A percentile compares a stretch with the other conserved stretches of the same genome.
Evolutionary conservation across 2,797 vertebrate genomes (phyloP).

Genomic region (Dipus sagitta): DNA sequence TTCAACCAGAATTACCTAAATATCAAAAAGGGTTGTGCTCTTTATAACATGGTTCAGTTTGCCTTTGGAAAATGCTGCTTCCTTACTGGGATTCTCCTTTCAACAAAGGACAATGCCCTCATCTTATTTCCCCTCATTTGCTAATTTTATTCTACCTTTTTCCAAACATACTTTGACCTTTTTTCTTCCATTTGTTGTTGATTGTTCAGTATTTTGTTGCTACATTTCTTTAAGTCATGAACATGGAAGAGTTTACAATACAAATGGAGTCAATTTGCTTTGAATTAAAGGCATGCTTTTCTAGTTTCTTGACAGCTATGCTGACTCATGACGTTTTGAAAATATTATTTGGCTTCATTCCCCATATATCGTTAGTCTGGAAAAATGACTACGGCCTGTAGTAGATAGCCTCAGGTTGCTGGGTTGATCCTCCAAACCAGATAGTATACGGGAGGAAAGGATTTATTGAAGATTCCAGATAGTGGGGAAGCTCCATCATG

Average conservation of each 20-base stretch:
- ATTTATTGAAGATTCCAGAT: no score
- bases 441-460: no score
- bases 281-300: not conserved
- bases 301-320: not conserved
- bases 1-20: constrained; percentile 47
- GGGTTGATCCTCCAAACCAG: no score
- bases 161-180: not conserved
- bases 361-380: not conserved
- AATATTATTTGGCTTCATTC: not conserved
- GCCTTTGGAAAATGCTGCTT: not conserved
- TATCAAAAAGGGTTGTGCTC: not conserved
- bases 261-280: not conserved
- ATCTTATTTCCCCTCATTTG: not conserved
- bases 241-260: not conserved
- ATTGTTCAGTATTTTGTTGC: not conserved
- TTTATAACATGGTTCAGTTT: not conserved
- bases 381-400: not conserved
- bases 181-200: not conserved
- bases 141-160: not conserved
- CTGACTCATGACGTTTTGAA: not conserved
- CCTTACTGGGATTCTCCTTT: not conserved
- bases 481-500: no score
- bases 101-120: not conserved
- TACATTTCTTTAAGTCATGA: not conserved
- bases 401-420: no score